Conservation (phyloP, 1,140 invertebrate species). For the Papilio glaucus region DNA sequence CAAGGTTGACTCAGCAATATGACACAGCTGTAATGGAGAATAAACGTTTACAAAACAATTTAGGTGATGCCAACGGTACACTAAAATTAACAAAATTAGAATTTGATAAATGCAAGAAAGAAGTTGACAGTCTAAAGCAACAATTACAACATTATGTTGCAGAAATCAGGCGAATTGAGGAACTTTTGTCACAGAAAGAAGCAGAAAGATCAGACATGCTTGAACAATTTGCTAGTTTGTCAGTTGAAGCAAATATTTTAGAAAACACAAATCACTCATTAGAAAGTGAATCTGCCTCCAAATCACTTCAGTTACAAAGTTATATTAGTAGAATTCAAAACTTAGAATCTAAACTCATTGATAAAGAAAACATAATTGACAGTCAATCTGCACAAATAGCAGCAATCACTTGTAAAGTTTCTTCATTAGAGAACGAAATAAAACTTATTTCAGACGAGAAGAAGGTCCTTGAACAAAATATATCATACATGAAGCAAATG, state of each 20-base stretch:
- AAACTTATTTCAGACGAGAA: conserved; percentile 75
- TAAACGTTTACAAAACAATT: conserved; percentile 86
- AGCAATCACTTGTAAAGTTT: conserved; percentile 72
- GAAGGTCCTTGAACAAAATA: conserved; percentile 75
- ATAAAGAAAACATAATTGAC: conserved; percentile 75
- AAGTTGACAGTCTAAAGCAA: conserved; percentile 87
- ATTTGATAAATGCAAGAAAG: conserved; percentile 85
- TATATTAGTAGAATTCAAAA: conserved; percentile 72
- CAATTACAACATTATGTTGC: conserved; percentile 89
- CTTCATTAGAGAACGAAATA: conserved; percentile 75
- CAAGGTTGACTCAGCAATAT: conserved; percentile 75
- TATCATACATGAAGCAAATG: conserved; percentile 78
- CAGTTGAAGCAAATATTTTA: conserved; percentile 87
- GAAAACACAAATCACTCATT: conserved; percentile 89
- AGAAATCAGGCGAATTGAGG: conserved; percentile 88
- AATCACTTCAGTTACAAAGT: conserved; percentile 78
- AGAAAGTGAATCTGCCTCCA: conserved; percentile 87
- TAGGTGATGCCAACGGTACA: conserved; percentile 78
- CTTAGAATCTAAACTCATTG: conserved; percentile 71
- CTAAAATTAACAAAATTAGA: conserved; percentile 83
- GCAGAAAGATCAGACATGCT: conserved; percentile 88
- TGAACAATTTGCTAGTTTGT: conserved; percentile 88
- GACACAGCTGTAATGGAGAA: conserved; percentile 85
- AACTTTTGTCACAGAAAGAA: conserved; percentile 87
- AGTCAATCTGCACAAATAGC: conserved; percentile 74